phyloP scores from a whole-genome alignment of 92 coral and sea anemone genomes.

The Porites rus region DNA sequence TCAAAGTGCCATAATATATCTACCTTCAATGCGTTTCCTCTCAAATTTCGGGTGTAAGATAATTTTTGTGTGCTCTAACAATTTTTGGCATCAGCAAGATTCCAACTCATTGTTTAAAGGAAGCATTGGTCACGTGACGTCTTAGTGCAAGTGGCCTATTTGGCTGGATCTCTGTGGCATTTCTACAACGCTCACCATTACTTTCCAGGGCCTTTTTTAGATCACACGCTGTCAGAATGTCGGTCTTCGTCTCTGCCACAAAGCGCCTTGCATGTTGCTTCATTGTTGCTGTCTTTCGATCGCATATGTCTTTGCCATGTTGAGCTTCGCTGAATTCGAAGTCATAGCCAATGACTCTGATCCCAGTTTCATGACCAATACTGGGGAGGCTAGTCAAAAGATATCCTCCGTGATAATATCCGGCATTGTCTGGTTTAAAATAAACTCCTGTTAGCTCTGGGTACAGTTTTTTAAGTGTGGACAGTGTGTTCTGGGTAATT shows the following conservation, averaged over 20 bases:
- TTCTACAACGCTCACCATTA: conserved; percentile 40
- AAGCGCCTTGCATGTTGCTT: conserved; percentile 51
- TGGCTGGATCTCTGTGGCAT: conserved; percentile 53
- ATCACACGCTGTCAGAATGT: conserved; percentile 40
- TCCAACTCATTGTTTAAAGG: too few relatives aligned
- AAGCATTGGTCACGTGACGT: too few relatives aligned
- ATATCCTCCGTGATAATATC: conserved; percentile 33
- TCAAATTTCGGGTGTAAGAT: too few relatives aligned
- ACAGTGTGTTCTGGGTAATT: conserved; percentile 22
- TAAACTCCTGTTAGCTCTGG: conserved; percentile 30
- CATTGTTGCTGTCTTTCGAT: conserved; percentile 45
- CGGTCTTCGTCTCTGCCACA: conserved; percentile 50
- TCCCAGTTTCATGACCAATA: conserved; percentile 31
- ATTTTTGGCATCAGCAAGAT: too few relatives aligned
- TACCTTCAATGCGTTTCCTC: too few relatives aligned
- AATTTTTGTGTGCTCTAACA: too few relatives aligned
- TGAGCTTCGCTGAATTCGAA: conserved; percentile 28
- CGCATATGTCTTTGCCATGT: conserved; percentile 42
- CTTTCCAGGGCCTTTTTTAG: conserved; percentile 35
- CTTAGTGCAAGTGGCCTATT: not conserved
- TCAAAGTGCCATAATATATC: too few relatives aligned
- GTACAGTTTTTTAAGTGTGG: conserved; percentile 22
- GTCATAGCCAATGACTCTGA: conserved; percentile 37
- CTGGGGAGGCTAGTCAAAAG: conserved; percentile 39
- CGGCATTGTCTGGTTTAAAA: conserved; percentile 27